Conservation (phyloP, 2,888 invertebrate genomes). For the Perithous albicinctus region DNA sequence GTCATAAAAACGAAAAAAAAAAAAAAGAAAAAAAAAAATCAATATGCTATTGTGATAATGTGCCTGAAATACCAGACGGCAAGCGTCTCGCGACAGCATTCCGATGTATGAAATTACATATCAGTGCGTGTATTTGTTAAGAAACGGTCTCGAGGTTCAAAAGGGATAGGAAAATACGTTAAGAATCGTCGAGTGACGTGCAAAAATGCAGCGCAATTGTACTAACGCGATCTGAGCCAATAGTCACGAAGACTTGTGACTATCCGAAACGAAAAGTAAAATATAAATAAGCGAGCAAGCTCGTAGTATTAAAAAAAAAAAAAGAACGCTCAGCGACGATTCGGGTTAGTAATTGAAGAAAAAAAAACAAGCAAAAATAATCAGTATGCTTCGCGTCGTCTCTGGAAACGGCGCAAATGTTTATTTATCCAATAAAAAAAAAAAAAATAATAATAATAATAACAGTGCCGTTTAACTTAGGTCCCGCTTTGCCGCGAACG, state of each 20-base stretch:
- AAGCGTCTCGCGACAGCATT: constrained; percentile 48
- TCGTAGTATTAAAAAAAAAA: constrained; percentile 58
- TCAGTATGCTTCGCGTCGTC: constrained; percentile 40
- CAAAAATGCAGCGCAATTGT: constrained; percentile 30
- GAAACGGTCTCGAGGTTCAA: constrained; percentile 12
- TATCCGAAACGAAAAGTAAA: constrained; percentile 14
- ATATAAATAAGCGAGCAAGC: constrained; percentile 36
- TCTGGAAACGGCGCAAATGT: constrained; percentile 47
- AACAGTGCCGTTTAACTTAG: constrained; percentile 75
- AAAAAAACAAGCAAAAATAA: background rate
- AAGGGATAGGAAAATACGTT: background rate
- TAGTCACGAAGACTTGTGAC: constrained; percentile 19
- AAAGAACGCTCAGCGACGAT: constrained; percentile 21
- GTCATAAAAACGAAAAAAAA: too few species aligned
- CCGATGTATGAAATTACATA: constrained; percentile 55
- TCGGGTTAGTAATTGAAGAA: constrained; percentile 24
- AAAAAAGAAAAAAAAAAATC: constrained; percentile 34
- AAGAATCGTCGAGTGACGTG: constrained; percentile 25
- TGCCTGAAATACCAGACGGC: constrained; percentile 20
- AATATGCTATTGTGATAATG: constrained; percentile 13
- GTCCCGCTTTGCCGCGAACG: constrained; percentile 73
- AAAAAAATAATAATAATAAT: constrained; percentile 13
- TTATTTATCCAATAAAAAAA: constrained; percentile 61
- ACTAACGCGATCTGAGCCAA: constrained; percentile 12
- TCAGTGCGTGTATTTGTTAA: constrained; percentile 57